Conservation (phyloP, 2,888 invertebrate species). For the Parascotia fuliginaria region DNA sequence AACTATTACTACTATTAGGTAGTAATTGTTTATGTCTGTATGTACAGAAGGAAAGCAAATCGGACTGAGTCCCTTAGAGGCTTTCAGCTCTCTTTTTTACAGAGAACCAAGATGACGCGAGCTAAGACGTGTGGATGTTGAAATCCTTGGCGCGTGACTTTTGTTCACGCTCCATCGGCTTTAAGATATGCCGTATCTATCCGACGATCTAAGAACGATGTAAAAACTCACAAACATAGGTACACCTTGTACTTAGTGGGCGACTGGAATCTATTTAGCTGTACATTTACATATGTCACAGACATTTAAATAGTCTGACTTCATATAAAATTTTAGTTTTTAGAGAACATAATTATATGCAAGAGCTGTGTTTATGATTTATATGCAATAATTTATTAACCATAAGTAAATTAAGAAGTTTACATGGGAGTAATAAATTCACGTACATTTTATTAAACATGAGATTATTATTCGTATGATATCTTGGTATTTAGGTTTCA, state of each 20-base stretch:
- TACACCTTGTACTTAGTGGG: constrained; percentile 54
- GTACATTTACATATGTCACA: neutral
- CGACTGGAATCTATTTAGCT: neutral
- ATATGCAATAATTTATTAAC: constrained; percentile 23
- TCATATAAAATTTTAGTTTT: too few relatives aligned
- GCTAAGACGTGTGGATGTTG: constrained; percentile 66
- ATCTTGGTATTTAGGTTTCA: constrained; percentile 46
- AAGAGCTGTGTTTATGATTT: constrained; percentile 22
- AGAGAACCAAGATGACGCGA: constrained; percentile 42
- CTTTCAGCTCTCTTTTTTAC: constrained; percentile 39
- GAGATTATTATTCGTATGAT: constrained; percentile 59
- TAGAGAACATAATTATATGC: constrained; percentile 7
- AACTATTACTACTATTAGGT: too few relatives aligned
- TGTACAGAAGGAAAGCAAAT: constrained; percentile 6
- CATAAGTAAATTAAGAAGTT: constrained; percentile 8
- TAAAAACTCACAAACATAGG: constrained; percentile 59
- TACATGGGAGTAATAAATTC: constrained; percentile 11
- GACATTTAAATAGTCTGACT: too few relatives aligned
- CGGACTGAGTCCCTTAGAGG: constrained; percentile 17
- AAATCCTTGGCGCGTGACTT: constrained; percentile 80
- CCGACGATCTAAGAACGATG: constrained; percentile 66
- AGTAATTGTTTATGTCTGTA: constrained; percentile 22
- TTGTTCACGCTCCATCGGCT: constrained; percentile 75
- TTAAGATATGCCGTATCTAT: constrained; percentile 73
- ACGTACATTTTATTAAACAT: constrained; percentile 18